Conservation (phyloP, 2,113 vertebrate species). For the Lycaon pictus region DNA sequence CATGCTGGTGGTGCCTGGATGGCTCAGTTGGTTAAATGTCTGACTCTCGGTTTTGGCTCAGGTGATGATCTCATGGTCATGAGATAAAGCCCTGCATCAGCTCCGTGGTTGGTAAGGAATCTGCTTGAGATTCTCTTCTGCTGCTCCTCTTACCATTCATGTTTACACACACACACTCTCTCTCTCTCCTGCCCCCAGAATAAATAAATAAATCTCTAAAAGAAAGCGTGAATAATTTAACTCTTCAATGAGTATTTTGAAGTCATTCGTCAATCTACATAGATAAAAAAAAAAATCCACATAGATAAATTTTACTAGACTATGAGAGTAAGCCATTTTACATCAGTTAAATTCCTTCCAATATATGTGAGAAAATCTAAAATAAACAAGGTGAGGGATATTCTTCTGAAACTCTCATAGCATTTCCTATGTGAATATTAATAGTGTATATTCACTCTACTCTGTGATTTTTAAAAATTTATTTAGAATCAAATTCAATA, state of each 20-base stretch:
- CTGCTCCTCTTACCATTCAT: background rate
- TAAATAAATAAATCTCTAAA: background rate
- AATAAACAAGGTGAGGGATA: constrained; percentile 45
- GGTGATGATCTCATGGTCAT: background rate
- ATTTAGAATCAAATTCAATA: constrained; percentile 55
- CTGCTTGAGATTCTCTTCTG: background rate
- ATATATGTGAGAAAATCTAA: constrained; percentile 58
- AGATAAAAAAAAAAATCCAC: constrained; percentile 30
- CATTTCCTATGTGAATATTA: constrained; percentile 31
- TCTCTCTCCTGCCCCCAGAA: background rate
- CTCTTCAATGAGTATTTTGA: background rate
- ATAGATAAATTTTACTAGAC: constrained; percentile 24
- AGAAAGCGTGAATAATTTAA: background rate
- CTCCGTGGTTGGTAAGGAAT: background rate
- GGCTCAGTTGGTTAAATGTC: background rate
- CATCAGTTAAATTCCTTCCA: constrained; percentile 31
- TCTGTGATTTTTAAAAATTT: constrained; percentile 2
- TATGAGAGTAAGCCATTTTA: background rate
- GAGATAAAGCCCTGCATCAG: background rate
- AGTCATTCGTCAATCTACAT: constrained; percentile 56
- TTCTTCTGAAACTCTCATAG: background rate
- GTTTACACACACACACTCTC: background rate
- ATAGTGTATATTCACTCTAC: background rate
- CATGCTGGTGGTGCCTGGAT: background rate
- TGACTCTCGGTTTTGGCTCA: background rate